Percentiles rank a stretch among this genome's conserved stretches.
Evolutionary conservation across 2,113 vertebrate species (phyloP).

Genomic region (Lonchura striata): DNA sequence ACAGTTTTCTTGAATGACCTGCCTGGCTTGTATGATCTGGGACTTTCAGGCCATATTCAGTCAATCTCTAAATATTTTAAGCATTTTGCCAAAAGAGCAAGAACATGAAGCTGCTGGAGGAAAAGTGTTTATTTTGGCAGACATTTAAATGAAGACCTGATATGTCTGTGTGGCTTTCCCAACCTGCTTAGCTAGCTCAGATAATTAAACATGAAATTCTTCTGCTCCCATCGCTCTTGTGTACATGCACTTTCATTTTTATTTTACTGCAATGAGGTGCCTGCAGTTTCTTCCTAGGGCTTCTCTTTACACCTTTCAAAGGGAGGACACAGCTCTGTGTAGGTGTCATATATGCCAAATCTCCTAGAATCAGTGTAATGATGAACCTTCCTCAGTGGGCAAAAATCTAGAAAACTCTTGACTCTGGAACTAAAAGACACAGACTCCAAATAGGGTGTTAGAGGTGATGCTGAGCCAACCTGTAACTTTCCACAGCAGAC

Average conservation of each 20-base stretch:
- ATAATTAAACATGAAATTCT: background rate
- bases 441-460: background rate
- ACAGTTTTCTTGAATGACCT: background rate
- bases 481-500: background rate
- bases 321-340: background rate
- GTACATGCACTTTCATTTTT: background rate
- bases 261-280: background rate
- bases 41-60: background rate
- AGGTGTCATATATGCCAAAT: background rate
- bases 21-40: background rate
- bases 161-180: background rate
- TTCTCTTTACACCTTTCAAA: background rate
- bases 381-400: background rate
- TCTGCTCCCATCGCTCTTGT: rapidly evolving
- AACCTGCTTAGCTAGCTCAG: background rate
- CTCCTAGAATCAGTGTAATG: background rate
- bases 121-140: background rate
- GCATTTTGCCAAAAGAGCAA: background rate
- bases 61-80: background rate
- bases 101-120: background rate
- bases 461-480: background rate
- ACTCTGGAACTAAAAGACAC: background rate
- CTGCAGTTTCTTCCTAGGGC: background rate
- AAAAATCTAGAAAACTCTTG: background rate
- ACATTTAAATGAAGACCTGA: background rate